Evolutionary conservation across 2,888 invertebrate genomes (phyloP), one percentile per base, ranked within the genome.

Genomic region (Ligdia adustata): DNA sequence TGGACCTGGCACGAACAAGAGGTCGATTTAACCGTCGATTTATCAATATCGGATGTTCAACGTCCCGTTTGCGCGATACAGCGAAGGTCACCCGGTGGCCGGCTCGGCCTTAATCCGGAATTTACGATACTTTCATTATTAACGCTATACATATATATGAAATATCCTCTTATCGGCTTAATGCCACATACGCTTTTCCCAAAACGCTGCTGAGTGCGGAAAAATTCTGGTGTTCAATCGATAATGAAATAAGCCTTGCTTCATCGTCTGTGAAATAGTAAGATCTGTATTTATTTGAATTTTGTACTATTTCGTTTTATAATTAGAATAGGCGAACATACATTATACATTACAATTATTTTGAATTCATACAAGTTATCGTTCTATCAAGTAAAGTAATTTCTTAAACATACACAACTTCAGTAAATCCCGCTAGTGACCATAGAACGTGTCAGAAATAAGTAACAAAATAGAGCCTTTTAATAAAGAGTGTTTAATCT

Each of bases 81-180:
- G 40, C 49, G 56, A 63, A 68, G 69, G 66, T 64, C 64, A 40
- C 49, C 44, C 55, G 46, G 57, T 50, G 59, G 57, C 48, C 55
- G 58, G 52, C 66, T 43, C 55, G 64, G 52, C 66, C 64, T 64
- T 66, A 66, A 64, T 69, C 67, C 62, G 47, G 57, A 62, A 68
- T 72, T 65, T 66, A 69, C 59, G 66, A 64, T 52, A 58, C 60
- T 59, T 62, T 57, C 54, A 52, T 57, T 57, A 55, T 51, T 51
- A 55, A 55, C 60, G 45, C 22, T 4, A 22, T 22, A n/a, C 16
- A 31, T 45, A 50, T 55, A 45, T 55, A 55, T 46, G 52, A 52
- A 55, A 54, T 49, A 55, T 51, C 42, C 47, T 47, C 47, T 55
- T 53, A 57, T 52, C 53, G 48, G 40, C 42, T 50, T 60, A 51